Conservation (phyloP, 2,113 vertebrate genomes). For the Hydrolagus affinis region DNA sequence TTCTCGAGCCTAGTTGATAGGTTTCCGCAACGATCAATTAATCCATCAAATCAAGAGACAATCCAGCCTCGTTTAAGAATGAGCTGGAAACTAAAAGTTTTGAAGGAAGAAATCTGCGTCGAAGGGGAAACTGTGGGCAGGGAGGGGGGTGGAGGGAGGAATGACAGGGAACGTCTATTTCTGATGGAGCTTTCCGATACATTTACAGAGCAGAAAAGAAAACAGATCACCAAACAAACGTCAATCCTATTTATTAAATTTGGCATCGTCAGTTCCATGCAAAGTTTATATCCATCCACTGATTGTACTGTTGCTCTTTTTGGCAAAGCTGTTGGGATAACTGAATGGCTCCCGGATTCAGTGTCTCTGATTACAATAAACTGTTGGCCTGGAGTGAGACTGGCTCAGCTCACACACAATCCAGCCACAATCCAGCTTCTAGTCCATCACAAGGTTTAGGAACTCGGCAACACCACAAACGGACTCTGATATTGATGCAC, state of each 20-base stretch:
- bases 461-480: background rate
- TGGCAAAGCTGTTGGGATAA: background rate
- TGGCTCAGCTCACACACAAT: background rate
- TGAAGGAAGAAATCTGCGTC: no score
- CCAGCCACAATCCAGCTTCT: no score
- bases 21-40: no score
- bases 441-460: background rate
- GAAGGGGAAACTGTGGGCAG: background rate
- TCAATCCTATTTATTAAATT: background rate
- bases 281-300: background rate
- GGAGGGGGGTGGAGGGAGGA: no score
- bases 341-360: background rate
- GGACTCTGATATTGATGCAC: background rate
- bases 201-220: background rate
- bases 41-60: no score
- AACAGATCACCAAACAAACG: slow-evolving; percentile 17
- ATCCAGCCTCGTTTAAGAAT: no score
- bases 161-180: background rate
- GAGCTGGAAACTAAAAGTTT: no score
- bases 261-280: background rate
- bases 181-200: background rate
- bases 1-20: no score
- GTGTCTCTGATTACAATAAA: background rate
- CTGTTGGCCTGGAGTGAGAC: background rate
- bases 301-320: background rate